Base-by-base conservation (phyloP, 2,888 invertebrate species). In the Phyllotreta striolata region DNA sequence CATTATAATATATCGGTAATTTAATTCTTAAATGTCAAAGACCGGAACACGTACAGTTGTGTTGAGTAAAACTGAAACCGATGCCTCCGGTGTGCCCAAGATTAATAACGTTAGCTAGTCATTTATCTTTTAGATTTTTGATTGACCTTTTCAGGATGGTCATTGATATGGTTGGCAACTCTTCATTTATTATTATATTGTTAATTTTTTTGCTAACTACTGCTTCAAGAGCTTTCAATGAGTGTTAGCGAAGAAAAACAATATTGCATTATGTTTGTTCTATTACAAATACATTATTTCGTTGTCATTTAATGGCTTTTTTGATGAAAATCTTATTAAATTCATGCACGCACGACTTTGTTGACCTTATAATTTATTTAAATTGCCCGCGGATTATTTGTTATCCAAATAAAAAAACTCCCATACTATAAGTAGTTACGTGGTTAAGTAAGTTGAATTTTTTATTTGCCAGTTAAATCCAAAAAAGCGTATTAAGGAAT, bases 51-150 rank as follows among this genome's bases (percentile, higher is more conserved):
- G 41, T 55, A 39, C 14, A 55, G 55, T 40, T 24, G 41, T 34
- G 55, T 24, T 24, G 43, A 55, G 24, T 43, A 55, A 55, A 55
- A 55, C 34, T 43, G 55, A 35, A 55, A 55, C 55, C 55, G 55
- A 35, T 54, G 13, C 8, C 38, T 44, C 10, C 44, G 44, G 44
- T 44, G 44, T 55, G 55, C 14, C 41, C 41, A 43, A 55, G 40
- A 55, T 55, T 55, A 55, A 55, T 55, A 43, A 55, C 34, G 14
- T 6, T 55, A 10, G 55, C 47, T 4, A 10, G 24, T 55, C 41
- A 55, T 55, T 24, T 55, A 34, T 55, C 47, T 47, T 10, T 41
- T 55, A 13, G 35, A 8, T 40, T 49, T 55, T 43, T 41, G 24
- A 55, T 55, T 43, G 43, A 55, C 41, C 55, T 12, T 55, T 43